phyloP scores from a whole-genome alignment of 1,140 invertebrate genomes.

The Drosophila erecta region DNA sequence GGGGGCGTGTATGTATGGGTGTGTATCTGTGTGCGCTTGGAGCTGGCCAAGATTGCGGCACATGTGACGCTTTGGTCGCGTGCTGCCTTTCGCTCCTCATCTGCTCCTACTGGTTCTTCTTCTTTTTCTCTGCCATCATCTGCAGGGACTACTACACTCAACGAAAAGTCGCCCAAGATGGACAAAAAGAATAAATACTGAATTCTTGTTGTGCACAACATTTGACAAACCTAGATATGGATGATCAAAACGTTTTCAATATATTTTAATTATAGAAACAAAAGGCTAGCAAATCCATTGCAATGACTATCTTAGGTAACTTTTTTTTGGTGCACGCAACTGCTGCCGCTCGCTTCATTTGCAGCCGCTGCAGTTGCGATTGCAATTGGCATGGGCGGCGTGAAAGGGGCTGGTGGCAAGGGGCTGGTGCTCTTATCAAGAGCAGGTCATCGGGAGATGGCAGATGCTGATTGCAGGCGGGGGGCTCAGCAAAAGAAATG shows the following conservation, averaged over 20 bases:
- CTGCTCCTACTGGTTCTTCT: constrained; percentile 23
- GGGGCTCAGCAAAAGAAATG: constrained; percentile 6
- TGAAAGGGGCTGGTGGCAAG: not conserved
- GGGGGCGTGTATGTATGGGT: constrained; percentile 10
- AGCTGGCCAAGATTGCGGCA: constrained; percentile 65
- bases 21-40: constrained; percentile 14
- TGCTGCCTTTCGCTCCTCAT: constrained; percentile 64
- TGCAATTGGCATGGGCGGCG: constrained; percentile 56
- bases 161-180: not conserved
- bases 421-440: constrained; percentile 59
- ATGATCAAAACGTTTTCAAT: no score
- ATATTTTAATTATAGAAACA: no score
- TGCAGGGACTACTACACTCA: not conserved
- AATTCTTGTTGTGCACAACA: not conserved
- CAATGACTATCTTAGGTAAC: no score
- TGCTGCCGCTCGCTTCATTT: constrained; percentile 59
- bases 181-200: not conserved
- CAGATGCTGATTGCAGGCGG: constrained; percentile 45
- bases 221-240: not conserved
- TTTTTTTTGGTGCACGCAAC: constrained; percentile 22
- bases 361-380: constrained; percentile 38
- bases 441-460: constrained; percentile 69
- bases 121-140: constrained; percentile 1
- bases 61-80: constrained; percentile 80
- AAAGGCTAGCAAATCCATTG: no score